Base-by-base conservation (phyloP, 2,113 vertebrate genomes). In the Sigmodon hispidus region DNA sequence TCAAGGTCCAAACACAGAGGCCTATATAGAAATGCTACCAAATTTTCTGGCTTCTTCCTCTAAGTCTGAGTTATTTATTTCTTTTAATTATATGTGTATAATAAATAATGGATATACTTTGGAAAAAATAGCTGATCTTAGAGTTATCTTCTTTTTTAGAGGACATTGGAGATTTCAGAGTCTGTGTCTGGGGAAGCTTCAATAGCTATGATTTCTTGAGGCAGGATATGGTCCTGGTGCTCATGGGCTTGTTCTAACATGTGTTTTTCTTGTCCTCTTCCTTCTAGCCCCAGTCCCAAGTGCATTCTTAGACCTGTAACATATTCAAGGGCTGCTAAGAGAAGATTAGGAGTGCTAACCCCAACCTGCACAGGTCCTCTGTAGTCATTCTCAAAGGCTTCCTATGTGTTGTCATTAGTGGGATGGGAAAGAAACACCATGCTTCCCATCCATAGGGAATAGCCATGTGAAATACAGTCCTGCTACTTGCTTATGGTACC, bases 71-170 rank as follows among this genome's bases (percentile, higher is more conserved):
- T 50, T 73, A 34, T 61, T 69, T 63, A 89, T 83, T 50, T 85
- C 45, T 48, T 85, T 85, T 21, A 80, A 77, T 84, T 77, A 84
- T 43, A 45, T 95, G 50, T 22, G 3, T 87, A 87, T 94, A 72
- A 87, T 95, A 83, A 69, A 75, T 43, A 77, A 70, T 93, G 77
- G 63, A 48, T 16, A 1, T 83, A 36, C 83, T 93, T 93, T 55
- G 77, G 94, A 26, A 90, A 83, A 95, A 96, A 94, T n/a, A 84
- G 34, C 61, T 77, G 61, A 73, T 83, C 45, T 93, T 96, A 31
- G 34, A 92, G 50, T 90, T 63, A 52, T 92, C 24, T 63, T 40
- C 52, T 12, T 67, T 93, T 92, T 40, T 29, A 91, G 94, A 93
- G 63, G 67, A 89, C 34, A 12, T 3, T 55, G 81, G 69, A 2